phyloP scores from a whole-genome alignment of 1,140 invertebrate species.

The Nixonia krombeini region DNA sequence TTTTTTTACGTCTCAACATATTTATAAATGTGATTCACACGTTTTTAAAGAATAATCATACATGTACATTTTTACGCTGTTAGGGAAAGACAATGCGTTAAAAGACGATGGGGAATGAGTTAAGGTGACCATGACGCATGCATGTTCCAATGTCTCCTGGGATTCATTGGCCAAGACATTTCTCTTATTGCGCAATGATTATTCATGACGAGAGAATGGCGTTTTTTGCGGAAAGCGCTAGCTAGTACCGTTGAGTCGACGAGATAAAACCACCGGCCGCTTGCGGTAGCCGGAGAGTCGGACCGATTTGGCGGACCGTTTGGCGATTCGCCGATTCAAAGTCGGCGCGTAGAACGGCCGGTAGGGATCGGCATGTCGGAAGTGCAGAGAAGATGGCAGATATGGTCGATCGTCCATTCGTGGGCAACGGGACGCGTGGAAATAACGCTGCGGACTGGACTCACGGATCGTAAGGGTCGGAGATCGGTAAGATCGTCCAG shows the following conservation, averaged over 20 bases:
- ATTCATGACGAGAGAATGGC: constrained; percentile 33
- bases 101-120: too few relatives aligned
- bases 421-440: constrained; percentile 40
- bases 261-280: constrained; percentile 32
- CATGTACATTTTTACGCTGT: too few relatives aligned
- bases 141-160: too few relatives aligned
- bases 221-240: constrained; percentile 19
- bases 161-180: too few relatives aligned
- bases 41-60: too few relatives aligned
- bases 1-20: too few relatives aligned
- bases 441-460: constrained; percentile 43
- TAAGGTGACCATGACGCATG: too few relatives aligned
- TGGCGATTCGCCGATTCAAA: constrained; percentile 42
- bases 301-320: constrained; percentile 38
- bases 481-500: constrained; percentile 44
- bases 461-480: constrained; percentile 27
- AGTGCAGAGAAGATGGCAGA: constrained; percentile 42
- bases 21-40: too few relatives aligned
- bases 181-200: constrained; percentile 14
- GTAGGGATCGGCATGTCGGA: constrained; percentile 45
- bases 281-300: constrained; percentile 38
- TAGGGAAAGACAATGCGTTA: too few relatives aligned
- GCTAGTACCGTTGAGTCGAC: constrained; percentile 33
- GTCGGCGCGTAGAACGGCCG: constrained; percentile 38
- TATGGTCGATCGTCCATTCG: constrained; percentile 34